Percentiles rank a stretch among this genome's conserved stretches.
Conservation (phyloP, 2,797 vertebrate genomes). For the Chlorospingus flavigularis region DNA sequence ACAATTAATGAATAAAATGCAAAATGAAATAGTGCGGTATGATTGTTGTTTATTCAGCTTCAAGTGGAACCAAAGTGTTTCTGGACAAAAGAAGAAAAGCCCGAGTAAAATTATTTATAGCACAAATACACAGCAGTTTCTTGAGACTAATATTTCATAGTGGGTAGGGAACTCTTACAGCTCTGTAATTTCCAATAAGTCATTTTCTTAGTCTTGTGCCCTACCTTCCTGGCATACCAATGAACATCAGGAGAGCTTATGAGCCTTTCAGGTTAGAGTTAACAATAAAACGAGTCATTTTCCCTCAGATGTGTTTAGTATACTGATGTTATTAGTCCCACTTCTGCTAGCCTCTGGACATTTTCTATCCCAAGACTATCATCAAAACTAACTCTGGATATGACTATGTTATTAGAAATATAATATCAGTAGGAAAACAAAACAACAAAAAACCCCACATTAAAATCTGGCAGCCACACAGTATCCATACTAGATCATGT, state of each 20-base stretch:
- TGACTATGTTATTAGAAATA: background rate
- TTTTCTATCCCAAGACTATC: background rate
- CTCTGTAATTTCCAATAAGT: constrained; percentile 1
- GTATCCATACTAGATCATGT: background rate
- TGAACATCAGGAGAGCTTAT: background rate
- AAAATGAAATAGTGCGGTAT: background rate
- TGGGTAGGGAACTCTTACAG: background rate
- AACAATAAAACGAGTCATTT: background rate
- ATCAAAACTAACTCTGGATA: background rate
- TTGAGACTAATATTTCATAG: constrained; percentile 11
- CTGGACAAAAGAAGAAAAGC: background rate
- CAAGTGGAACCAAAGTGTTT: background rate
- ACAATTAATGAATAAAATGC: background rate
- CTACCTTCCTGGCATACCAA: constrained; percentile 10
- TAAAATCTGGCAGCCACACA: background rate
- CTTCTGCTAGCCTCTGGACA: background rate
- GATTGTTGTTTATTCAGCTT: constrained; percentile 8
- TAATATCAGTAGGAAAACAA: background rate
- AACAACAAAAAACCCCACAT: background rate
- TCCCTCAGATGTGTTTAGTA: background rate
- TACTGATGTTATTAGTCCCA: background rate
- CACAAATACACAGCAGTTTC: background rate
- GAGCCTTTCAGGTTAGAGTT: constrained; percentile 9
- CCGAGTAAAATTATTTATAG: background rate
- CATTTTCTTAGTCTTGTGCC: background rate